A percentile compares a stretch with the other conserved stretches of the same genome.
Evolutionary conservation across 2,888 invertebrate species (phyloP).

Genomic region (Crematogaster levior): DNA sequence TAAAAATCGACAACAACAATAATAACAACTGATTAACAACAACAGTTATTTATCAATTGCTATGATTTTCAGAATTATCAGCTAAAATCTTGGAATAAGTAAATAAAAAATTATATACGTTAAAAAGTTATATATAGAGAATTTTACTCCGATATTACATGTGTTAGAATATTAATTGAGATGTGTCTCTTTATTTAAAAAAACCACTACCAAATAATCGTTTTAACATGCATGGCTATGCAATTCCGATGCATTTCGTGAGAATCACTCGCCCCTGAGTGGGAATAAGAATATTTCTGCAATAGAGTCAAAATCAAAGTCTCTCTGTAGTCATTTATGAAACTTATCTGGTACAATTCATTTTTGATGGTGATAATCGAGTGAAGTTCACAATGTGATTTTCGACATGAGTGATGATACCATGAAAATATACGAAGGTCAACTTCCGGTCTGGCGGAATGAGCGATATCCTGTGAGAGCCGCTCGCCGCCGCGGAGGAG

Average conservation of each 20-base stretch:
- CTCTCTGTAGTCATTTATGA: not conserved
- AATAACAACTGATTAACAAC: not conserved
- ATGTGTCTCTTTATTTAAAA: not conserved
- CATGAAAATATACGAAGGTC: slow-evolving; percentile 37
- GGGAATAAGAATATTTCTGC: slow-evolving; percentile 17
- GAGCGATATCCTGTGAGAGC: slow-evolving; percentile 74
- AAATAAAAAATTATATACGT: not conserved
- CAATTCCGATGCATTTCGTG: not conserved
- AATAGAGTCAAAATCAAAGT: not conserved
- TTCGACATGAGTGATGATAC: slow-evolving; percentile 5
- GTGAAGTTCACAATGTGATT: not conserved
- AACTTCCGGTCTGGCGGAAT: slow-evolving; percentile 52
- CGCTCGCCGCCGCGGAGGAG: slow-evolving; percentile 61
- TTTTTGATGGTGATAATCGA: not conserved
- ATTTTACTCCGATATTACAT: not conserved
- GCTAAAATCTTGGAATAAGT: not conserved
- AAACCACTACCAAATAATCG: not conserved
- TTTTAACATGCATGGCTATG: not conserved
- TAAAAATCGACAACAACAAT: not conserved
- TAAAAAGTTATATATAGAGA: not conserved
- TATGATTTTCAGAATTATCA: not conserved
- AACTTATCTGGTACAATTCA: not conserved
- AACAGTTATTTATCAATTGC: not conserved
- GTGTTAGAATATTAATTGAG: not conserved
- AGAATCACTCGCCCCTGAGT: not conserved